Conservation (phyloP, 1,140 invertebrate genomes). For the Saccostrea echinata region DNA sequence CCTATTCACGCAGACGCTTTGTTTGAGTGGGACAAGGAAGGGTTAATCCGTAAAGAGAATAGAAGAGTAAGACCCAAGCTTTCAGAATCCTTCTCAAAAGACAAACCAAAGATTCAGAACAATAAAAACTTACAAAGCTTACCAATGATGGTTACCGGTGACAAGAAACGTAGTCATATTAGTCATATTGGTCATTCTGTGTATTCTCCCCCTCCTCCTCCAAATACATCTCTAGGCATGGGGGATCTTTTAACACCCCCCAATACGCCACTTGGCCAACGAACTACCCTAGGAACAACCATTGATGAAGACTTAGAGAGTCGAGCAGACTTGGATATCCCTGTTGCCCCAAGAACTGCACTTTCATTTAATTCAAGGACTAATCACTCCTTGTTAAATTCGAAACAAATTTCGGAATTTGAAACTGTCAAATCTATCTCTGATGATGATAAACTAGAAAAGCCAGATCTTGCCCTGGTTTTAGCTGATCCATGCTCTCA, state of each 20-base stretch:
- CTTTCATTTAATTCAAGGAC: neutral
- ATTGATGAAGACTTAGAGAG: neutral
- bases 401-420: neutral
- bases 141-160: constrained; percentile 42
- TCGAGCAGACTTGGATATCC: neutral
- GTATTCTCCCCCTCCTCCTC: constrained; percentile 44
- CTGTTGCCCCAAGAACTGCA: neutral
- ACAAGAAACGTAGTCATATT: constrained; percentile 8
- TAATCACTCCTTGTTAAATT: neutral
- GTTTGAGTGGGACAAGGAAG: constrained; percentile 50
- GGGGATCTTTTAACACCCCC: constrained; percentile 46
- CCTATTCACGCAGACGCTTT: constrained; percentile 44
- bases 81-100: neutral
- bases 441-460: constrained; percentile 22
- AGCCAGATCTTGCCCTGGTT: constrained; percentile 9
- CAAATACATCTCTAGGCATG: constrained; percentile 50
- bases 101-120: constrained; percentile 13
- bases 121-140: constrained; percentile 15
- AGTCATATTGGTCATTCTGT: neutral
- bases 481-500: constrained; percentile 52
- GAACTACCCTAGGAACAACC: neutral
- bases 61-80: neutral
- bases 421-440: neutral
- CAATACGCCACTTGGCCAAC: constrained; percentile 47
- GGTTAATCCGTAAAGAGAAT: constrained; percentile 2